Evolutionary conservation across 2,888 invertebrate genomes (phyloP).

Genomic region (Trissonchulus sp.): DNA sequence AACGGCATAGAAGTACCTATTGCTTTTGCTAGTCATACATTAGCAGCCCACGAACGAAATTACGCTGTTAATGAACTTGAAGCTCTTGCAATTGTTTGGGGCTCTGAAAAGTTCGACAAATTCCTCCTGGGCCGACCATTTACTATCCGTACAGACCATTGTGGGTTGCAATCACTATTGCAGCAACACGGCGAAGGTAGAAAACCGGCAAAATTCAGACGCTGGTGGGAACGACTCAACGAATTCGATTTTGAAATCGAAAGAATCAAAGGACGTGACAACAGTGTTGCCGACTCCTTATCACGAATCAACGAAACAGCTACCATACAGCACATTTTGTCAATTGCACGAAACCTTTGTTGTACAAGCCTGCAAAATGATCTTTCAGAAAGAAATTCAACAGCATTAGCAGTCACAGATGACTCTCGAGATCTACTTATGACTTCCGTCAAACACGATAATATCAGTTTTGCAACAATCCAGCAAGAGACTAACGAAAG

Average conservation of each 20-base stretch:
- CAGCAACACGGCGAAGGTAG: neutral
- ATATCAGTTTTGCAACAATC: too few relatives aligned
- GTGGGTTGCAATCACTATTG: neutral
- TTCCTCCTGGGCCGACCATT: neutral
- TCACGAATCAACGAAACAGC: too few relatives aligned
- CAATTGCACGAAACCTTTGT: neutral
- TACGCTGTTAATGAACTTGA: neutral
- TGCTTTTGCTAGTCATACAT: too few relatives aligned
- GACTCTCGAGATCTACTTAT: too few relatives aligned
- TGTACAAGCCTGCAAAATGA: neutral
- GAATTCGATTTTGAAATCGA: neutral
- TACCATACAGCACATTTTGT: too few relatives aligned
- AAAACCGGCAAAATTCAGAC: neutral
- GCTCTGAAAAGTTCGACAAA: neutral
- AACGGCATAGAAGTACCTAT: too few relatives aligned
- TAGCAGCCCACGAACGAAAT: neutral
- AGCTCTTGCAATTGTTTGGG: constrained; percentile 1
- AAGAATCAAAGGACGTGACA: neutral
- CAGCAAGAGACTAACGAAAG: neutral
- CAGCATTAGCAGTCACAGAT: too few relatives aligned
- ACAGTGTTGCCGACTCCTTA: neutral
- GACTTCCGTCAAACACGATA: too few relatives aligned
- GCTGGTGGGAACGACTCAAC: neutral
- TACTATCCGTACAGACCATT: neutral
- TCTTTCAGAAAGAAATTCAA: neutral